phyloP scores from a whole-genome alignment of 2,888 invertebrate species.

The Philaethria dido region DNA sequence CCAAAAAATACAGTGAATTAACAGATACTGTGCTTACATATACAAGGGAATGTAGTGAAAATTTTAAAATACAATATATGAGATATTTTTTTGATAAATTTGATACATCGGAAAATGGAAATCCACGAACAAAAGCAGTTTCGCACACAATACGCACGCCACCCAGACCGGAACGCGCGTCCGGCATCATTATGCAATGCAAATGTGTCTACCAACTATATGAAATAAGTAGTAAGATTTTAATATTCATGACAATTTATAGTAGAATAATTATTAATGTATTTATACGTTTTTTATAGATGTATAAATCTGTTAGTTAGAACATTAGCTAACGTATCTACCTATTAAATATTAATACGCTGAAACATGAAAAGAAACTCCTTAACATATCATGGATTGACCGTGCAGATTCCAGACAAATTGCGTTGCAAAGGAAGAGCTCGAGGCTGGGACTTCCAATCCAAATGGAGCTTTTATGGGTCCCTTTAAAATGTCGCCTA shows the following conservation, averaged over 20 bases:
- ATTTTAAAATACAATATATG: background rate
- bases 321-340: background rate
- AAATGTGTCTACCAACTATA: constrained; percentile 33
- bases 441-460: no score
- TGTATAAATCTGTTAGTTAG: no score
- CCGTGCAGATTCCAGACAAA: no score
- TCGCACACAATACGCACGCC: constrained; percentile 34
- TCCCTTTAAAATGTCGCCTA: no score
- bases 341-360: no score
- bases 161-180: constrained; percentile 42
- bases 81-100: constrained; percentile 10
- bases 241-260: constrained; percentile 21
- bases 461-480: no score
- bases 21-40: no score
- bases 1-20: no score
- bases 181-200: constrained; percentile 38
- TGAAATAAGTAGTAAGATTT: background rate
- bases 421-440: no score
- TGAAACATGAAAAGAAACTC: no score
- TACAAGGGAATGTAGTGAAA: no score
- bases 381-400: no score
- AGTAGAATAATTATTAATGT: background rate
- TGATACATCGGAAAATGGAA: constrained; percentile 37
- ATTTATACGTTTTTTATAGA: background rate
- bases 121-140: constrained; percentile 34